Conservation (phyloP, 2,888 invertebrate genomes). For the Lathronympha strigana region DNA sequence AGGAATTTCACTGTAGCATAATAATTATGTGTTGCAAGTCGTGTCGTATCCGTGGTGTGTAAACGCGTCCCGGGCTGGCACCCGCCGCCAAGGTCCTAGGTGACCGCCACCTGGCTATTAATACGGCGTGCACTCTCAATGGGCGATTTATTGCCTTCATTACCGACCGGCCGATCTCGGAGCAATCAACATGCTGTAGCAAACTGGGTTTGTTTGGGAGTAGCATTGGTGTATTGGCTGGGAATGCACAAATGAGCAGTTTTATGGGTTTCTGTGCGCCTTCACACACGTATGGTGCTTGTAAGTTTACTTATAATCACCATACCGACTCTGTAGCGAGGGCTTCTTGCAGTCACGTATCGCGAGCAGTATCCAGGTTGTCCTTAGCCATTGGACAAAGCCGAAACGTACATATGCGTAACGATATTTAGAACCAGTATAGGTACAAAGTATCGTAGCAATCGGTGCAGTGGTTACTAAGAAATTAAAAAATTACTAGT, state of each 20-base stretch:
- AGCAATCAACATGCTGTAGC: conserved; percentile 45
- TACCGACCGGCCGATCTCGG: conserved; percentile 55
- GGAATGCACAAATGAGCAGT: conserved; percentile 17
- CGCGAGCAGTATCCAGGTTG: too few species aligned
- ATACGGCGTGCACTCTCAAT: conserved; percentile 69
- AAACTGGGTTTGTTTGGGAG: conserved; percentile 21
- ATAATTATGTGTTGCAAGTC: too few species aligned
- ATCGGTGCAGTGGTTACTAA: too few species aligned
- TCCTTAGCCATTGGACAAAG: too few species aligned
- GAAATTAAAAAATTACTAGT: too few species aligned
- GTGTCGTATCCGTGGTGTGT: conserved; percentile 50
- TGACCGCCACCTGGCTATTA: conserved; percentile 69
- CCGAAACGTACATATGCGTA: too few species aligned
- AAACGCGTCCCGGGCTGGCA: conserved; percentile 66
- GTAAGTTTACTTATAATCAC: too few species aligned
- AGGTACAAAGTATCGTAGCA: too few species aligned
- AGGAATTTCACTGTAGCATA: too few species aligned
- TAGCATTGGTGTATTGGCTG: conserved; percentile 4
- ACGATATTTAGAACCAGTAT: too few species aligned
- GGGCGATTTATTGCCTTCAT: conserved; percentile 69
- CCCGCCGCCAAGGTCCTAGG: conserved; percentile 69
- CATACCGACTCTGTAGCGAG: too few species aligned
- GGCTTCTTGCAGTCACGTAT: too few species aligned
- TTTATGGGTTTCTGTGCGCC: neutral
- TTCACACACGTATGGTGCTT: neutral